A percentile compares a stretch with the other conserved stretches of the same genome.
These are phyloP conservation scores for Myodes glareolus DNA, from an alignment of 2,113 vertebrate genomes.

Conservation along the genomic window DNA sequence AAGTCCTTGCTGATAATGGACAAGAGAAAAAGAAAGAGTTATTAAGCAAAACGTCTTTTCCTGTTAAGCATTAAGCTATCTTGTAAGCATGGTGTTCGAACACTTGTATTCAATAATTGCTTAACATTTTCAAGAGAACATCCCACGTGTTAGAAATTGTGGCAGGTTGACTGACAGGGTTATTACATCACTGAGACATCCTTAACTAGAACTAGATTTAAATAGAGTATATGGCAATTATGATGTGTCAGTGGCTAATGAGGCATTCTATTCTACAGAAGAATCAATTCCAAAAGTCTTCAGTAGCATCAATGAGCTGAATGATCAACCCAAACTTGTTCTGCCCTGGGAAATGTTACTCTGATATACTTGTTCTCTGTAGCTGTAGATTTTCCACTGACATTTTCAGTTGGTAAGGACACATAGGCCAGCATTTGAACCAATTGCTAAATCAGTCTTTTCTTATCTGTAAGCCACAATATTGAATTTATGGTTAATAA, in stretches of 20 bases:
- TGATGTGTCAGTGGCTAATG: slow-evolving; percentile 77
- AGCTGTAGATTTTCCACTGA: not conserved
- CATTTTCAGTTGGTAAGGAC: not conserved
- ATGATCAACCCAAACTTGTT: slow-evolving; percentile 18
- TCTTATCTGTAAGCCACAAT: not conserved
- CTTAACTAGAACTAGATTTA: slow-evolving; percentile 74
- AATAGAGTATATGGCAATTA: slow-evolving; percentile 75
- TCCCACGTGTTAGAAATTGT: slow-evolving; percentile 28
- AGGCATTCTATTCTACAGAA: slow-evolving; percentile 69
- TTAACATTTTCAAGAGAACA: slow-evolving; percentile 55
- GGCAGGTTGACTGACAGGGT: slow-evolving; percentile 70
- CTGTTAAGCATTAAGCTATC: slow-evolving; percentile 26
- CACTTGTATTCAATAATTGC: slow-evolving; percentile 29
- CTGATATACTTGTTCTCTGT: not conserved
- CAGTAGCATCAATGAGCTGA: slow-evolving; percentile 53
- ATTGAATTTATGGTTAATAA: not conserved
- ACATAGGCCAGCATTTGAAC: not conserved
- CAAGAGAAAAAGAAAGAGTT: slow-evolving; percentile 36
- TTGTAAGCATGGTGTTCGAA: not conserved
- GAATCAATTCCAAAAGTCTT: slow-evolving; percentile 66
- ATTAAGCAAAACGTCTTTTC: slow-evolving; percentile 38
- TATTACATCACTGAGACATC: slow-evolving; percentile 70
- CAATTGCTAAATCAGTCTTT: not conserved
- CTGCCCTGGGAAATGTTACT: not conserved
- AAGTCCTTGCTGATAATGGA: not conserved